phyloP scores from a whole-genome alignment of 2,888 invertebrate genomes.

The Silvanus unidentatus region DNA sequence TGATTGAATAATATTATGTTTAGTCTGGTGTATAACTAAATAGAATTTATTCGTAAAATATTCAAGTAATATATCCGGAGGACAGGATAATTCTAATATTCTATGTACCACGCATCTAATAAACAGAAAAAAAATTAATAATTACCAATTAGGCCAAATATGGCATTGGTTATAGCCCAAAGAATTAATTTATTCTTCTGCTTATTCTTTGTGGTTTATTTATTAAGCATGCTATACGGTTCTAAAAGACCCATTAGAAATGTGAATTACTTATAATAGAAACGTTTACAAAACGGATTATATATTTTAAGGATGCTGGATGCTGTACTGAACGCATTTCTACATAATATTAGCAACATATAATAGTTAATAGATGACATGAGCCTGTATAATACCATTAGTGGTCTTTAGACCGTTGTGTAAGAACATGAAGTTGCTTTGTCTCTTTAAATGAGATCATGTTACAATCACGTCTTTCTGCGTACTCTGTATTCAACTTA shows the following conservation, averaged over 20 bases:
- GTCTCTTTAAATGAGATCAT: slow-evolving; percentile 26
- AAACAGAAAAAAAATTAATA: neutral
- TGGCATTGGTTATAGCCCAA: neutral
- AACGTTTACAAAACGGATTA: too few species aligned
- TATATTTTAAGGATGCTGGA: neutral
- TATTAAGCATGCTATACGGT: neutral
- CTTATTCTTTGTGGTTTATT: neutral
- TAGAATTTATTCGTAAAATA: too few species aligned
- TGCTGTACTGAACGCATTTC: neutral
- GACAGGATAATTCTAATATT: too few species aligned
- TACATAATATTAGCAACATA: too few species aligned
- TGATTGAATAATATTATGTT: too few species aligned
- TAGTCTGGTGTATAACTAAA: too few species aligned
- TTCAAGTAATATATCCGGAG: too few species aligned
- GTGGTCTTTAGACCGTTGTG: slow-evolving; percentile 3
- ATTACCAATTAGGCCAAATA: slow-evolving; percentile 2
- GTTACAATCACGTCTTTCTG: slow-evolving; percentile 21
- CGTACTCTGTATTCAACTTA: slow-evolving; percentile 9
- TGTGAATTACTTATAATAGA: neutral
- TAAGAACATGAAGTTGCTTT: slow-evolving; percentile 19
- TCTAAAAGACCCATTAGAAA: neutral
- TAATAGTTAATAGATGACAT: neutral
- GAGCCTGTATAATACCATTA: slow-evolving; percentile 4
- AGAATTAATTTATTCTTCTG: neutral
- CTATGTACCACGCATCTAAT: too few species aligned